Base-by-base conservation (phyloP, 2,888 invertebrate genomes). In the Abrostola triplasia region DNA sequence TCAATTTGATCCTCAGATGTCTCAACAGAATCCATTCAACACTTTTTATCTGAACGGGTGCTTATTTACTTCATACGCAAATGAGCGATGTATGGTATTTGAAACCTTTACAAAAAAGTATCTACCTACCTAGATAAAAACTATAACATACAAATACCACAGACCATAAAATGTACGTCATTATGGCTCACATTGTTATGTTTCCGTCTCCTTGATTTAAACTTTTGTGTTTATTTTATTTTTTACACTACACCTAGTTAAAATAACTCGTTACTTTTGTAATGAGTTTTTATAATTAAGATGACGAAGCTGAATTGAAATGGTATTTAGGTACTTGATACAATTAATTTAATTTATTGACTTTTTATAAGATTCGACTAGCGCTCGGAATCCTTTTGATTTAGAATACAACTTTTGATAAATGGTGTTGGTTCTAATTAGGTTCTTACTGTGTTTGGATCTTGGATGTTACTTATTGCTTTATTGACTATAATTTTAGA, bases 121-220 rank as follows among this genome's bases (percentile, higher is more conserved):
- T 4, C 1, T 24, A 4, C 24, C 1, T 24, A 24, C 24, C 24
- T 24, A 2, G 24, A 24, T 24, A 24, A 24, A 24, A 24, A 24
- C 24, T 24, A 24, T 24, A 24, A 24, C 9, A 54, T 8, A 44
- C 36, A 44, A 50, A 13, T 13, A 61, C 48, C 36, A 65, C 24
- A 24, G 24, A 24, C 24, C 4, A 24, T 24, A 24, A 24, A 24
- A 24, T 24, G 24, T 24, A 24, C 24, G 24, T 41, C 5, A 41
- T 9, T 24, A 48, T 70, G 58, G 70, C 58, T 70, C 70, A 56
- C n/a, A 12, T 37, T 56, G 40, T 53, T 37, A 48, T 61, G 61
- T 52, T 62, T 67, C 47, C 55, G 52, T 62, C 64, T 59, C 38
- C 49, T 71, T 36, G 52, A 67, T 53, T 71, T 56, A 35, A 56